These are phyloP conservation scores for Sclerurus mexicanus DNA, from an alignment of 2,113 vertebrate genomes.

Conservation along the genomic window DNA sequence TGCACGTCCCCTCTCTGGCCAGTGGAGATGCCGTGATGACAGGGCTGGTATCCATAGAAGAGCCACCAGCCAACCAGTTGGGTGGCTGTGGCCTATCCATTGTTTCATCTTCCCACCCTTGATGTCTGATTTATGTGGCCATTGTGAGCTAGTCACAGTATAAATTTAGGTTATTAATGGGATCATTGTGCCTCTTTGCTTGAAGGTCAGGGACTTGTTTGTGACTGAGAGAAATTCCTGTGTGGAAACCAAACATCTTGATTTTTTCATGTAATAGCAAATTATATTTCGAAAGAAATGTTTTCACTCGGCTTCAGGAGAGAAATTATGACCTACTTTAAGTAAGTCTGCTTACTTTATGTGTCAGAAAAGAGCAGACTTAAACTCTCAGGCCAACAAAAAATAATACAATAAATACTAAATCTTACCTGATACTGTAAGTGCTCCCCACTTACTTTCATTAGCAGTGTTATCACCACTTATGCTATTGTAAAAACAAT, in stretches of 20 bases:
- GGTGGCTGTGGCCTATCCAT: neutral
- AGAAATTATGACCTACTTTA: neutral
- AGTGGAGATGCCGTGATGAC: neutral
- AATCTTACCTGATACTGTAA: neutral
- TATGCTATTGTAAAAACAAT: neutral
- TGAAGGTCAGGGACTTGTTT: conserved; percentile 5
- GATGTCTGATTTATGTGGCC: neutral
- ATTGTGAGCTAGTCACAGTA: neutral
- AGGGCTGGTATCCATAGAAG: neutral
- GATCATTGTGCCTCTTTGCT: neutral
- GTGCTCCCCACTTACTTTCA: neutral
- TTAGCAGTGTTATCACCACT: neutral
- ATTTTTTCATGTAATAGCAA: neutral
- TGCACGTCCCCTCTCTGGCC: neutral
- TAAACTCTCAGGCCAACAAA: neutral
- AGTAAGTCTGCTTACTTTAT: neutral
- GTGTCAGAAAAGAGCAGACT: neutral
- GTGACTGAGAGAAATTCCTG: neutral
- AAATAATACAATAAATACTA: neutral
- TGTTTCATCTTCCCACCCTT: neutral
- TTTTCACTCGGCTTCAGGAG: neutral
- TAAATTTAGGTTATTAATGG: neutral
- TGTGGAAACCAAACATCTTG: neutral
- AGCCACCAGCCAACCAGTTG: neutral
- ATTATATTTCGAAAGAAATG: conserved; percentile 1